Base-by-base conservation (phyloP, 2,888 invertebrate genomes). In the Ormia ochracea region DNA sequence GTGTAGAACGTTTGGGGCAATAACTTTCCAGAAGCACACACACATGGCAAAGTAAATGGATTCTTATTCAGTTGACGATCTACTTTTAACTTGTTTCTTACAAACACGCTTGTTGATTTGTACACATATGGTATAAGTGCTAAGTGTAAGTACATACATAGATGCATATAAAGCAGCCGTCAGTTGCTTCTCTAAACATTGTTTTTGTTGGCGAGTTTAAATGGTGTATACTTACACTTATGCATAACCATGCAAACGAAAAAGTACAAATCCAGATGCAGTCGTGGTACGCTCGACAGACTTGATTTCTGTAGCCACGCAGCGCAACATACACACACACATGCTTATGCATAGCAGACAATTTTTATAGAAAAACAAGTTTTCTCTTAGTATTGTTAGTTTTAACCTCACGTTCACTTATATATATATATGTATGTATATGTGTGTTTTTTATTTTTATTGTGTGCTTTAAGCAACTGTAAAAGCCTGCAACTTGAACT, bases 61-160 rank as follows among this genome's bases (percentile, higher is more conserved):
- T 43, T 48, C 61, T 41, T 70, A 31, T 50, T 14, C 14, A 56
- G 56, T 58, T 59, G 72, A 61, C 78, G 72, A 78, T 78, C 78
- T 66, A 78, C 78, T 72, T 78, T 78, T 72, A 66, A 78, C 72
- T 63, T 72, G 61, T 78, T 72, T 72, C 54, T 66, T 48, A 45
- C 63, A 21, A 12, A 36, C 3, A n/a, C 36, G 9, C 10, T 36
- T 9, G 19, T 7, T 10, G 6, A 10, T 5, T 2, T 33, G 10
- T 38, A 4, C 36, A 38, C 3, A 5, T n/a, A 38, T n/a, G n/a
- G 3, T n/a, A n/a, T 3, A 4, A 38, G 3, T n/a, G n/a, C n/a
- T n/a, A n/a, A n/a, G 3, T 33, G 33, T 33, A 33, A 5, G 10
- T 33, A 28, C 14, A 59, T 31, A 54, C 66, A 61, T 10, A 65